Evolutionary conservation across 2,797 vertebrate genomes (phyloP).

Genomic region (Rachycentron canadum): DNA sequence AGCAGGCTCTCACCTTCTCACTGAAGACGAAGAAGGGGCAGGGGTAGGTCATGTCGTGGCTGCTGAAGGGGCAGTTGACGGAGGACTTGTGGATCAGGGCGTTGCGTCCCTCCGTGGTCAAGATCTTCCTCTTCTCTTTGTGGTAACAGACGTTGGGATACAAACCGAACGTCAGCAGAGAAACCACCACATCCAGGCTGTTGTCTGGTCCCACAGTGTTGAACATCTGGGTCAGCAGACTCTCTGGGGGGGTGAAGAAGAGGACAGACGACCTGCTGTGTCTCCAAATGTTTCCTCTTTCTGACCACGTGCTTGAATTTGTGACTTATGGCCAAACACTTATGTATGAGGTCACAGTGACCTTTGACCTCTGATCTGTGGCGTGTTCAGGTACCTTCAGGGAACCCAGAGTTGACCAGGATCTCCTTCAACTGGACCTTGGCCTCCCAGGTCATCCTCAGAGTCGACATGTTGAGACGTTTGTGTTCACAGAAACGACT

Average conservation of each 20-base stretch:
- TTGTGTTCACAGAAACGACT: slow-evolving; percentile 96
- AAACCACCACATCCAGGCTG: slow-evolving; percentile 95
- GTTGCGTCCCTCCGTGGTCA: slow-evolving; percentile 96
- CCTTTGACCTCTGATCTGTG: not conserved
- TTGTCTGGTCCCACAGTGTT: slow-evolving; percentile 93
- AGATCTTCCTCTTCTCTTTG: slow-evolving; percentile 97
- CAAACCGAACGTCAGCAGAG: slow-evolving; percentile 92
- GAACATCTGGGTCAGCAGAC: slow-evolving; percentile 92
- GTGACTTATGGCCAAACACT: no score
- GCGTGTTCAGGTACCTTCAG: slow-evolving; percentile 88
- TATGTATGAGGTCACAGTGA: no score
- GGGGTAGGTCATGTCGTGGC: slow-evolving; percentile 93
- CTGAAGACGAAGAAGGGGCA: slow-evolving; percentile 96
- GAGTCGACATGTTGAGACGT: slow-evolving; percentile 94
- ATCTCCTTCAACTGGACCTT: slow-evolving; percentile 98
- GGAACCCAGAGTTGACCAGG: slow-evolving; percentile 92
- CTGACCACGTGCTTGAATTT: no score
- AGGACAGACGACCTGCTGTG: no score
- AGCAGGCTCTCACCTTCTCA: slow-evolving; percentile 92
- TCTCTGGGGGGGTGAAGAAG: slow-evolving; percentile 87
- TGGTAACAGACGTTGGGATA: slow-evolving; percentile 98
- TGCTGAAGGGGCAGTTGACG: slow-evolving; percentile 97
- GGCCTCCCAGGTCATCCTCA: slow-evolving; percentile 99
- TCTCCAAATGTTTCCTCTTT: no score
- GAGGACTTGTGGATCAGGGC: slow-evolving; percentile 98